These are phyloP conservation scores for Drosophila grimshawi DNA, from an alignment of 1,140 invertebrate genomes.

Conservation along the genomic window DNA sequence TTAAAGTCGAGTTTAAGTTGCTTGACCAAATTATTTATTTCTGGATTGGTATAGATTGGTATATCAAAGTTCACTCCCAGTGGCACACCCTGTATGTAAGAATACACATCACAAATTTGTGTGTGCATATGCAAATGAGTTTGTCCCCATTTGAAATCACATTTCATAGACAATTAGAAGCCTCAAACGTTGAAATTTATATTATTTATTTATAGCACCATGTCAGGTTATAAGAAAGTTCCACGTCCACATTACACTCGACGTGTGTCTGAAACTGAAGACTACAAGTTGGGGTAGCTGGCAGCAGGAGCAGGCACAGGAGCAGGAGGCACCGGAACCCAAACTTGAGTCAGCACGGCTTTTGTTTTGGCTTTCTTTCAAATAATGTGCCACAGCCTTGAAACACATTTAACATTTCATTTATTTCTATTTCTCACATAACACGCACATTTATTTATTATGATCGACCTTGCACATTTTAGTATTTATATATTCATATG, in stretches of 20 bases:
- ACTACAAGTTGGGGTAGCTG: neutral
- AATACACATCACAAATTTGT: constrained; percentile 4
- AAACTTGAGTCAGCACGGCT: constrained; percentile 40
- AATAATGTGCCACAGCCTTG: constrained; percentile 44
- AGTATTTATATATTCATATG: neutral
- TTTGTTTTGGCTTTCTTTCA: constrained; percentile 56
- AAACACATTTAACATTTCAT: constrained; percentile 56
- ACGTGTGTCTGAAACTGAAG: neutral
- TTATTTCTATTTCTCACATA: constrained; percentile 33
- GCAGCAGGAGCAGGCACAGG: neutral
- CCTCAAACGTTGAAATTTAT: constrained; percentile 8
- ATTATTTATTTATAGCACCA: constrained; percentile 36
- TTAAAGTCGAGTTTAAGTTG: neutral
- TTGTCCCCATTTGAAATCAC: constrained; percentile 11
- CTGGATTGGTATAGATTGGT: neutral
- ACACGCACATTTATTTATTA: constrained; percentile 38
- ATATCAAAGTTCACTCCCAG: neutral
- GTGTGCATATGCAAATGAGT: neutral
- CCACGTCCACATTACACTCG: constrained; percentile 8
- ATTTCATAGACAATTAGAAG: constrained; percentile 28
- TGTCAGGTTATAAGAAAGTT: constrained; percentile 32
- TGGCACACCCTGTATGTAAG: constrained; percentile 6
- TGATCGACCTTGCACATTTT: constrained; percentile 1
- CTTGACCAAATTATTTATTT: neutral
- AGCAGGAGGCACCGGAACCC: neutral